Percentiles rank a stretch among this genome's conserved stretches.
phyloP scores from a whole-genome alignment of 2,888 invertebrate genomes.

The Scrobipalpa atriplicella region DNA sequence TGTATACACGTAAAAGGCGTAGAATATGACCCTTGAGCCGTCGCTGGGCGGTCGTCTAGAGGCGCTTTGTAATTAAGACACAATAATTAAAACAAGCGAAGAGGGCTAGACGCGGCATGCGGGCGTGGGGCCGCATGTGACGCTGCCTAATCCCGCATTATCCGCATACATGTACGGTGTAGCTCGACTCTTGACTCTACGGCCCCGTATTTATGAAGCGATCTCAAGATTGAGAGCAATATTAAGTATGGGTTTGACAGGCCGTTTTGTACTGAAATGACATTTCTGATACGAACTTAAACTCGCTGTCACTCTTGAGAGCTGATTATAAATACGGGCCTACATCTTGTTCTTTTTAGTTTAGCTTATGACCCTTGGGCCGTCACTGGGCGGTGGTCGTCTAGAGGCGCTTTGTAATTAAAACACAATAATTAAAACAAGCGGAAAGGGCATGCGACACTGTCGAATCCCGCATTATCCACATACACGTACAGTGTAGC shows the following conservation, averaged over 20 bases:
- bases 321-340: too few relatives aligned
- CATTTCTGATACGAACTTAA: too few relatives aligned
- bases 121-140: conserved; percentile 8
- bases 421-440: conserved; percentile 77
- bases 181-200: neutral
- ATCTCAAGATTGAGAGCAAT: too few relatives aligned
- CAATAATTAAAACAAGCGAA: conserved; percentile 72
- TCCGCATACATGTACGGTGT: conserved; percentile 1
- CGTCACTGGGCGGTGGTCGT: too few relatives aligned
- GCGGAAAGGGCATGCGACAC: conserved; percentile 40
- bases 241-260: too few relatives aligned
- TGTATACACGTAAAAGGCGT: too few relatives aligned
- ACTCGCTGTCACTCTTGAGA: too few relatives aligned
- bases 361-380: neutral
- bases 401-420: conserved; percentile 57
- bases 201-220: too few relatives aligned
- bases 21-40: neutral
- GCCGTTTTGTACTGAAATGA: too few relatives aligned
- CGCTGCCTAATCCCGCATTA: neutral
- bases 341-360: neutral
- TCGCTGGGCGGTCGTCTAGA: neutral
- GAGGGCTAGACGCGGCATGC: conserved; percentile 45
- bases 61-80: conserved; percentile 67
- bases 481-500: neutral
- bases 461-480: neutral